Evolutionary conservation across 2,888 invertebrate genomes (phyloP), one percentile per base, ranked within the genome.

Genomic region (Calliscelio sp.): DNA sequence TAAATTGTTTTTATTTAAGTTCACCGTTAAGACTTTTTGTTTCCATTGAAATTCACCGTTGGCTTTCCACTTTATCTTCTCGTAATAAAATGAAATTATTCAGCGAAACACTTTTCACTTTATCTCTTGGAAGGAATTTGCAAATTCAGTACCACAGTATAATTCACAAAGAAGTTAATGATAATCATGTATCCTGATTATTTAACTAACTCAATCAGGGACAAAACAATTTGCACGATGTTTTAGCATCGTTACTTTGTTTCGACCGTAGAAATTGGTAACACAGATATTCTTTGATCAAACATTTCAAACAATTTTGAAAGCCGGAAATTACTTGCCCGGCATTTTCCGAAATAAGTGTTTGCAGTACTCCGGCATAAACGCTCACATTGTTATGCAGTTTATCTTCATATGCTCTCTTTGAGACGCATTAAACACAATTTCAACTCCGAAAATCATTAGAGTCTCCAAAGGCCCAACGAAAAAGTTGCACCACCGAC

Each of bases 211-310:
- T 16, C 16, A 53, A 68, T 68, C 24, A 53, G 1, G 7, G 11
- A 16, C 5, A 24, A 53, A 53, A 41, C 25, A 38, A 55, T 68
- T 68, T 41, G 11, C 20, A 18, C 11, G 16, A 11, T 24, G 53
- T 20, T 25, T 46, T 51, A 51, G 18, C 18, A 22, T n/a, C n/a
- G n/a, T n/a, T n/a, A n/a, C 53, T 68, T 68, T 68, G 38, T 53
- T 63, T 53, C 10, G 20, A 18, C 16, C 8, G 18, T 51, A 22
- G 8, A 53, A 25, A 32, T 66, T 38, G 3, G 32, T 32, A 4
- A 38, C 25, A 61, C n/a, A 24, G 41, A 53, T 73, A 63, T 63
- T 74, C 65, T 75, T 65, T 75, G 65, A 75, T 55, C 24, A 46
- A 75, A 75, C 55, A 16, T 25, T 74, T 63, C 24, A 63, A n/a